These are phyloP conservation scores for Chondrosia reniformis DNA, from an alignment of 37 sponge, comb jelly and placozoan genomes.

Conservation along the genomic window DNA sequence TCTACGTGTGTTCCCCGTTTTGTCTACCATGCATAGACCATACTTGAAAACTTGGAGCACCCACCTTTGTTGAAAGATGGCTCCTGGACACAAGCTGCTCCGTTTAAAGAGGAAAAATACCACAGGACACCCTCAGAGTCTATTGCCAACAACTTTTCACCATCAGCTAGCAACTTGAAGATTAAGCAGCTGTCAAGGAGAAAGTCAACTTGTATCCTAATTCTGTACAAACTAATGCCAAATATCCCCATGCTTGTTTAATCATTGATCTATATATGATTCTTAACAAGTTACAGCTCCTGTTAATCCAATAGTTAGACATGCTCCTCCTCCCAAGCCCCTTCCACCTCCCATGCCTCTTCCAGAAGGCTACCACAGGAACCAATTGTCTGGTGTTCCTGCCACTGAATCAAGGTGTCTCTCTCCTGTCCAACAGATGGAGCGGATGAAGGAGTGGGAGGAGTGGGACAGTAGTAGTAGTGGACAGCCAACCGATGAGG, in stretches of 20 bases:
- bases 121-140: constrained; percentile 89
- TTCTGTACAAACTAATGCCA: neutral
- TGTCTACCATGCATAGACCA: constrained; percentile 40
- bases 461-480: constrained; percentile 19
- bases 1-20: neutral
- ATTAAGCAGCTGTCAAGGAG: constrained; percentile 55
- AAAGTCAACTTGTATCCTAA: constrained; percentile 46
- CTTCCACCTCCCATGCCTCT: constrained; percentile 53
- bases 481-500: constrained; percentile 52
- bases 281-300: neutral
- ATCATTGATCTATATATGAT: neutral
- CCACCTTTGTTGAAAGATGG: constrained; percentile 79
- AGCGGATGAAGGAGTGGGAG: constrained; percentile 29
- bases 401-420: constrained; percentile 67
- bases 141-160: constrained; percentile 93
- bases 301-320: neutral
- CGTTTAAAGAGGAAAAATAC: constrained; percentile 83
- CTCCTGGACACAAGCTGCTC: constrained; percentile 93
- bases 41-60: constrained; percentile 69
- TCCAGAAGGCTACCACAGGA: constrained; percentile 58
- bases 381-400: constrained; percentile 26
- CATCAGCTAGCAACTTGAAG: constrained; percentile 74
- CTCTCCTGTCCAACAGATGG: constrained; percentile 71
- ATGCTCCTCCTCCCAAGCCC: constrained; percentile 15
- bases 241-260: neutral